Conservation (phyloP, 30 jellyfish, hydroid and myxozoan genomes). For the Cassiopea andromeda region DNA sequence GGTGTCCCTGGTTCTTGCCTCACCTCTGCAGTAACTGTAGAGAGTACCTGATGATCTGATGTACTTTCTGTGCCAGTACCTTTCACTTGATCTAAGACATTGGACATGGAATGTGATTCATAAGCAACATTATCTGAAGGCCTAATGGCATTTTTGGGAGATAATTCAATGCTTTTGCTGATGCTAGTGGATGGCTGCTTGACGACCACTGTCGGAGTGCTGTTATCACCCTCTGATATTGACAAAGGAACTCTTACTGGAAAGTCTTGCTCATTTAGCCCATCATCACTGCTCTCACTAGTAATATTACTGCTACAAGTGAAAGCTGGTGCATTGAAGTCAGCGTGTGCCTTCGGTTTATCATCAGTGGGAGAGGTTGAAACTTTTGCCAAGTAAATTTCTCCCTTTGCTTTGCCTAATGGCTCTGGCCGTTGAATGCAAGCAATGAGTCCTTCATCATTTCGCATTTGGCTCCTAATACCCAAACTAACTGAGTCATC, state of each 20-base stretch:
- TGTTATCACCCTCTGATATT: slow-evolving; percentile 49
- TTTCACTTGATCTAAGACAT: background rate
- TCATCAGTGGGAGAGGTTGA: background rate
- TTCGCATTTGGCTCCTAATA: background rate
- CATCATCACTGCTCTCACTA: slow-evolving; percentile 19
- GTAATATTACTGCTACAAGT: background rate
- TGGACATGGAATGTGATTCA: background rate
- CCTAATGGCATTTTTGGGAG: background rate
- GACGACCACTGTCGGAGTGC: background rate
- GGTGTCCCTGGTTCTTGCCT: slow-evolving; percentile 30
- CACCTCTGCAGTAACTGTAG: background rate
- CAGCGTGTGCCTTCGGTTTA: background rate
- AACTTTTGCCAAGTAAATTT: background rate
- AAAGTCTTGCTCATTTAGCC: slow-evolving; percentile 44
- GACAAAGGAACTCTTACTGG: slow-evolving; percentile 55
- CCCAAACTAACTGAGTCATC: background rate
- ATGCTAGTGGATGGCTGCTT: background rate
- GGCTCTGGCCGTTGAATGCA: slow-evolving; percentile 72
- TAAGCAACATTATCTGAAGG: background rate
- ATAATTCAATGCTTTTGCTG: background rate
- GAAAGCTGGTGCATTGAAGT: background rate
- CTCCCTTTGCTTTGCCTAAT: slow-evolving; percentile 54
- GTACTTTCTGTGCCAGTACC: background rate
- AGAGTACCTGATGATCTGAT: background rate
- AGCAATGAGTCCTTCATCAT: slow-evolving; percentile 39